Evolutionary conservation across 2,888 invertebrate species (phyloP).

Genomic region (Dryocosmus kuriphilus): DNA sequence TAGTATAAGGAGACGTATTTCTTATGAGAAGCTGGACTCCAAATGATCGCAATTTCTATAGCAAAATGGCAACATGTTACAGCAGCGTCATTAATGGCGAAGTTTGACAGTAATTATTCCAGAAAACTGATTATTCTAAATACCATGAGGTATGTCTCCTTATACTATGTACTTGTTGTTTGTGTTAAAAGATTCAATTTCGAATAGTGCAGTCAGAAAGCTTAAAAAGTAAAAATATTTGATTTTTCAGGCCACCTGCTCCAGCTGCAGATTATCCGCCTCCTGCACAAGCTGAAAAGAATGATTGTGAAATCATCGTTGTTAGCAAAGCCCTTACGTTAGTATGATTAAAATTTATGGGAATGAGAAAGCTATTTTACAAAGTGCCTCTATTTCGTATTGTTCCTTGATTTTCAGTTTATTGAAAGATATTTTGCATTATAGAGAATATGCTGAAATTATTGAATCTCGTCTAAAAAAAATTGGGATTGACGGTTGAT

Average conservation of each 20-base stretch:
- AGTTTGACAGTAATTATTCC: no score
- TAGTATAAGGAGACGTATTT: background rate
- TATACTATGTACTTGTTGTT: no score
- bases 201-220: background rate
- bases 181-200: background rate
- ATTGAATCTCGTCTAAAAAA: constrained; percentile 90
- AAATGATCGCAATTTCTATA: no score
- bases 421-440: constrained; percentile 45
- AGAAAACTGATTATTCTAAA: no score
- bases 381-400: background rate
- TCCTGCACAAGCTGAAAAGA: constrained; percentile 80
- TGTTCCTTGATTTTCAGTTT: background rate
- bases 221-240: constrained; percentile 6
- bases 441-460: constrained; percentile 91
- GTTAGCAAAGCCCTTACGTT: constrained; percentile 90
- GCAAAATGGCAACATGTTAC: no score
- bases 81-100: no score
- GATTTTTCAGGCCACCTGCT: constrained; percentile 47
- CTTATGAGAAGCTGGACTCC: background rate
- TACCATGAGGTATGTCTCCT: no score
- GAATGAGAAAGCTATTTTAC: background rate
- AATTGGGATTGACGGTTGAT: constrained; percentile 89
- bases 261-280: constrained; percentile 65
- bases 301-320: constrained; percentile 95
- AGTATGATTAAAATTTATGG: constrained; percentile 71